Percentiles rank a stretch among this genome's conserved stretches.
Conservation (phyloP, 2,113 vertebrate genomes). For the Barbus barbus region DNA sequence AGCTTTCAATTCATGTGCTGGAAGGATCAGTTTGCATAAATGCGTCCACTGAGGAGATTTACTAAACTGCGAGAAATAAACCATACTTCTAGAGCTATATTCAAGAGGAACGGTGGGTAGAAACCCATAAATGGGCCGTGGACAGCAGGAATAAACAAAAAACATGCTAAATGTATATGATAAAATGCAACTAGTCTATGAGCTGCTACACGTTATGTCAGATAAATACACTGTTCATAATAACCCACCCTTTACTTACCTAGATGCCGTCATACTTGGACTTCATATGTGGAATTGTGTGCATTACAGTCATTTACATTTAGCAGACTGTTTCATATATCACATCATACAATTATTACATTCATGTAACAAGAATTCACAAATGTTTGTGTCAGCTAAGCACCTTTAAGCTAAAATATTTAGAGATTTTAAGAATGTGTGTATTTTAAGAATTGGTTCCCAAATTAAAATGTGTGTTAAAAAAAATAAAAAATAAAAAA, state of each 20-base stretch:
- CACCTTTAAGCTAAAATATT: background rate
- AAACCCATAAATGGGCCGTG: background rate
- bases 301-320: background rate
- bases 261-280: background rate
- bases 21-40: background rate
- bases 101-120: background rate
- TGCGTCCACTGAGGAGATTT: background rate
- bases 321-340: background rate
- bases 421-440: no score
- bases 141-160: background rate
- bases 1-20: background rate
- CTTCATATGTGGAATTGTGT: background rate
- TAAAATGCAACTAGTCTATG: background rate
- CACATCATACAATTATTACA: background rate
- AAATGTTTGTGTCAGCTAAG: background rate
- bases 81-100: background rate
- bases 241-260: constrained; percentile 12
- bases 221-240: background rate
- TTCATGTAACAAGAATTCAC: background rate
- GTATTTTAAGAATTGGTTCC: no score
- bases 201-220: background rate
- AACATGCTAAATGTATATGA: background rate
- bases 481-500: no score
- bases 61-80: background rate
- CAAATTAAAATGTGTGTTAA: no score